Base-by-base conservation (phyloP, 2,797 vertebrate genomes). In the Poliocrania exsul region DNA sequence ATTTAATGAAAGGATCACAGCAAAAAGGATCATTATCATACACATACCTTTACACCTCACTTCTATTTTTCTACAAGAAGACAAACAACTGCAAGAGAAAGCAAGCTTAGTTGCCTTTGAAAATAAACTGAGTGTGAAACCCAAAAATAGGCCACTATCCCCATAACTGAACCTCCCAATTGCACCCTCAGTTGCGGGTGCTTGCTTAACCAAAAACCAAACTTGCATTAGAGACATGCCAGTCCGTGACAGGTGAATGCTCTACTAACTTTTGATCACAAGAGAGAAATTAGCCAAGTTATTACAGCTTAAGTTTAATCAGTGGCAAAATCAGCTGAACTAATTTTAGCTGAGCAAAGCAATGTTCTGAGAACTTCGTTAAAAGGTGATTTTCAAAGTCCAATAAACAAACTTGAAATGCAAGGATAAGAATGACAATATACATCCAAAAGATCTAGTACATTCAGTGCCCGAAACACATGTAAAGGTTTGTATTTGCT, bases 371-470 rank as follows among this genome's bases (percentile, higher is more conserved):
- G 84, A 85, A 83, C 44, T 89, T 79, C 1, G 47, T 91, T 83
- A 94, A 93, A 91, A 92, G 57, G 84, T 87, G 38, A 85, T 91
- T 93, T 96, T 87, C 58, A 53, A 95, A 95, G 90, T 92, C 54
- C 75, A 70, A 20, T 31, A 69, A 92, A 66, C 5, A 40, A 95
- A 89, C 69, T 75, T 69, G 46, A 73, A 87, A 79, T 16, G 4
- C 1, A 19, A 83, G 40, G 47, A 73, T 65, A 8, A 70, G 19
- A 77, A 50, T 50, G 67, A 88, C 69, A 92, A 67, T 33, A 83
- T 16, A 50, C 8, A 91, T 33, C 35, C 79, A 75, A 86, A 66
- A 69, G 28, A 69, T 81, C 62, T 42, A 65, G 79, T 54, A 84
- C 69, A 91, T 64, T 87, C 69, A 62, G 78, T 56, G 44, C 81